A percentile compares a stretch with the other conserved stretches of the same genome.
These are phyloP conservation scores for Neopelma chrysocephalum DNA, from an alignment of 2,797 vertebrate genomes.

Conservation along the genomic window DNA sequence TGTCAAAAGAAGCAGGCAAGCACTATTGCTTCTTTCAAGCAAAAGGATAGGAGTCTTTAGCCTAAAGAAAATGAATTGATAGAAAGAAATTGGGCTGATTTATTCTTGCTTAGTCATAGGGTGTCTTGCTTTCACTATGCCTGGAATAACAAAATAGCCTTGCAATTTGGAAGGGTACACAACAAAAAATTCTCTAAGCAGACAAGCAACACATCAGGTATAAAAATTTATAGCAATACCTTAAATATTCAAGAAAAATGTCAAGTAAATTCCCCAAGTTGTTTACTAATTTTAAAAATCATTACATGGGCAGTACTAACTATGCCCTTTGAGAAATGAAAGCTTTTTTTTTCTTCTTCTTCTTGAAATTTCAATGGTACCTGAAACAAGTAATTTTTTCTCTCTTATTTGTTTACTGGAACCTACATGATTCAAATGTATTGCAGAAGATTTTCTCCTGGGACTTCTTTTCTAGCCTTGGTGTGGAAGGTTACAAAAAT, in stretches of 20 bases:
- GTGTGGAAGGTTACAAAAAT: not conserved
- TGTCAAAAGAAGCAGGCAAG: not conserved
- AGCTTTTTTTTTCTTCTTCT: not conserved
- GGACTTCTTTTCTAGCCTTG: not conserved
- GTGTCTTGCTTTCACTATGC: not conserved
- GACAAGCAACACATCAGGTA: not conserved
- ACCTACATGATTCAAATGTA: not conserved
- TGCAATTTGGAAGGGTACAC: not conserved
- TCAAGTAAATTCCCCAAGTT: not conserved
- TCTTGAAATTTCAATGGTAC: not conserved
- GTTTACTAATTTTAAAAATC: not conserved
- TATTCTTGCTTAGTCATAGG: slow-evolving; percentile 34
- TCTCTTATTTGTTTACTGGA: not conserved
- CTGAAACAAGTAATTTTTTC: not conserved
- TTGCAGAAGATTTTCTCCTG: not conserved
- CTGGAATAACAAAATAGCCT: not conserved
- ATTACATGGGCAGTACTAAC: not conserved
- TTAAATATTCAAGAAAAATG: not conserved
- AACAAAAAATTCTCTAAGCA: not conserved
- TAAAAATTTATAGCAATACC: not conserved
- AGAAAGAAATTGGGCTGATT: not conserved
- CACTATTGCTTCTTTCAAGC: not conserved
- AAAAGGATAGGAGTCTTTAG: not conserved
- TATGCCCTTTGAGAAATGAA: not conserved
- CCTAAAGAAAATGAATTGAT: not conserved